These are phyloP conservation scores for Drosophila tani DNA, from an alignment of 1,140 invertebrate genomes.

Conservation along the genomic window DNA sequence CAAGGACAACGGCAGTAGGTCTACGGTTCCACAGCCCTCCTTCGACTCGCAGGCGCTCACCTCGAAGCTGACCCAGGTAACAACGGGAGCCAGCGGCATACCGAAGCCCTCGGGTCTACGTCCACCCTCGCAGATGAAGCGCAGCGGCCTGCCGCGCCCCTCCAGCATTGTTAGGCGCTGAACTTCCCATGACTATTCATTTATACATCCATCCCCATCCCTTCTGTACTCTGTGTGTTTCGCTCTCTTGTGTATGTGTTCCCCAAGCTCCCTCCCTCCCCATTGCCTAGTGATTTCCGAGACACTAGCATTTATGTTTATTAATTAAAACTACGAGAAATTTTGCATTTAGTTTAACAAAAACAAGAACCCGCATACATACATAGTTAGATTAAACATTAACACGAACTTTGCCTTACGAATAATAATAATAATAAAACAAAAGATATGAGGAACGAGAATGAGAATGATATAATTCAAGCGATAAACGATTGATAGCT, in stretches of 20 bases:
- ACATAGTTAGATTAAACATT: constrained; percentile 21
- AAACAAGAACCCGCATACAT: constrained; percentile 17
- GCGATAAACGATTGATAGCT: constrained; percentile 39
- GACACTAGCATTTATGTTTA: constrained; percentile 48
- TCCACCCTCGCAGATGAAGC: constrained; percentile 74
- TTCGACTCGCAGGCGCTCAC: constrained; percentile 56
- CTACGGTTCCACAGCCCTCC: constrained; percentile 25
- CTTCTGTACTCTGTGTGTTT: constrained; percentile 23
- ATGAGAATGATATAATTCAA: constrained; percentile 21
- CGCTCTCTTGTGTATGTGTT: constrained; percentile 24
- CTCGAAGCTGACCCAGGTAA: constrained; percentile 69
- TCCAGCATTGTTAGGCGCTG: constrained; percentile 70
- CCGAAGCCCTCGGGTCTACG: constrained; percentile 80
- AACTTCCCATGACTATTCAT: constrained; percentile 17
- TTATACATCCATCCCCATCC: neutral
- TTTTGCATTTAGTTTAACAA: constrained; percentile 50
- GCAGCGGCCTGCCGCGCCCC: constrained; percentile 78
- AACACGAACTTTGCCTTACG: constrained; percentile 59
- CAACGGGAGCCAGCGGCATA: constrained; percentile 71
- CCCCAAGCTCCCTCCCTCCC: constrained; percentile 14
- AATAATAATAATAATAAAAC: constrained; percentile 43
- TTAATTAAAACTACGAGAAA: constrained; percentile 37
- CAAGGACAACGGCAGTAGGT: constrained; percentile 49
- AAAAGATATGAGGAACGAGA: constrained; percentile 23
- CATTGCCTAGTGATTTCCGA: constrained; percentile 26